Base-by-base conservation (phyloP, 2,888 invertebrate genomes). In the Stenurella melanura region DNA sequence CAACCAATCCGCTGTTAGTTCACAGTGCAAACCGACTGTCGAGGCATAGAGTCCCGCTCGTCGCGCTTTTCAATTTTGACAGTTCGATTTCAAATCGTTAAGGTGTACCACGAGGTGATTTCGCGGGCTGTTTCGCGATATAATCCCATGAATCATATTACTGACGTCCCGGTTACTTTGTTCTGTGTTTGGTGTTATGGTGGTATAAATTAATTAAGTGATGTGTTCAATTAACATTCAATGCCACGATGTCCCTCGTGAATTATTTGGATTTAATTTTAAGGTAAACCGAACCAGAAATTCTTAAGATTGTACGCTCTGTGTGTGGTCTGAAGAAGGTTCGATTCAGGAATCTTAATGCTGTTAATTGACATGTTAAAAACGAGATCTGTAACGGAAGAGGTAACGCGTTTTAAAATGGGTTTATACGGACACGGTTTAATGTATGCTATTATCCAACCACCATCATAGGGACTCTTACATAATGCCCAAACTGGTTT, bases 1-100 rank as follows among this genome's bases (percentile, higher is more conserved):
- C 89, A 85, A 87, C 88, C 89, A 89, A 89, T 89, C 88, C 87
- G 87, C 87, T 84, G 87, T 82, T 86, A 86, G 87, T 88, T 87
- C 87, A 87, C 87, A 86, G 87, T 87, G 89, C 87, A 87, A 88
- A 88, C 89, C 87, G 89, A 87, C 84, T 87, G 87, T 86, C 87
- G 87, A 84, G 86, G 85, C 86, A 87, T 85, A 86, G 82, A 85
- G 80, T 83, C 84, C 81, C 84, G 85, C 85, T 85, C 85, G 86
- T 84, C 86, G 86, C 86, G 86, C 80, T 83, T 84, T 86, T 86
- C 84, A 81, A 83, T 83, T 84, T 85, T 83, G 83, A 83, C 81
- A 83, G 81, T 84, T 84, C 80, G 78, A 72, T 75, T 77, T 74
- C 76, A 78, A 75, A 74, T 78, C 78, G 79, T 63, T 71, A 70